phyloP scores from a whole-genome alignment of 2,113 vertebrate species.

The Dunckerocampus dactyliophorus region DNA sequence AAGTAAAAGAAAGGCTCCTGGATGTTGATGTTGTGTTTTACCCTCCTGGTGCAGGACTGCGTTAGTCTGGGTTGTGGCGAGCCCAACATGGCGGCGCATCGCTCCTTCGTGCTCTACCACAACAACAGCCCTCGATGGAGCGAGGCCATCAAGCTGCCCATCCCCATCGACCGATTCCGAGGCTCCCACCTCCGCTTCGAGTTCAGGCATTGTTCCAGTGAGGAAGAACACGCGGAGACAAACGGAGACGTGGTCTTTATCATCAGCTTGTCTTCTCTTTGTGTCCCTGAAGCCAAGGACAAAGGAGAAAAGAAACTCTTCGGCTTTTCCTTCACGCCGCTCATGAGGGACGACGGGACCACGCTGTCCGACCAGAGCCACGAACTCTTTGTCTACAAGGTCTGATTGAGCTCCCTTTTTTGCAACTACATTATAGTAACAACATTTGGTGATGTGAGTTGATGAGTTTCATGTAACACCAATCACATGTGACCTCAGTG shows the following conservation, averaged over 20 bases:
- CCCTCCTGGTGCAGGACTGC: constrained; percentile 79
- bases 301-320: constrained; percentile 98
- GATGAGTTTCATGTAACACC: no score
- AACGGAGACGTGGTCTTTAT: not conserved
- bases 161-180: constrained; percentile 93
- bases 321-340: constrained; percentile 90
- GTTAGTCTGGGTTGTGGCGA: constrained; percentile 94
- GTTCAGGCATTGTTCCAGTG: constrained; percentile 98
- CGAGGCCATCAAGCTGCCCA: constrained; percentile 90
- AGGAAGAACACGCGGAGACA: constrained; percentile 42
- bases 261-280: not conserved
- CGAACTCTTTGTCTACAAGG: constrained; percentile 98
- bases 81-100: constrained; percentile 82
- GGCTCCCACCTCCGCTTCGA: constrained; percentile 98
- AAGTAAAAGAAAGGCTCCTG: no score
- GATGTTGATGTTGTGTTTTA: not conserved
- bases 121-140: constrained; percentile 98
- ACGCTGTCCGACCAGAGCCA: constrained; percentile 94
- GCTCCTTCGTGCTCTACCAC: constrained; percentile 95
- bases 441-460: no score
- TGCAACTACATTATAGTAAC: no score
- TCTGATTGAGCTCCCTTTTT: constrained; percentile 42
- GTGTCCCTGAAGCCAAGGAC: constrained; percentile 82
- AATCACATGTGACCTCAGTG: constrained; percentile 70
- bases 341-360: constrained; percentile 97